phyloP scores from a whole-genome alignment of 2,888 invertebrate genomes.

The Hemaris fuciformis region DNA sequence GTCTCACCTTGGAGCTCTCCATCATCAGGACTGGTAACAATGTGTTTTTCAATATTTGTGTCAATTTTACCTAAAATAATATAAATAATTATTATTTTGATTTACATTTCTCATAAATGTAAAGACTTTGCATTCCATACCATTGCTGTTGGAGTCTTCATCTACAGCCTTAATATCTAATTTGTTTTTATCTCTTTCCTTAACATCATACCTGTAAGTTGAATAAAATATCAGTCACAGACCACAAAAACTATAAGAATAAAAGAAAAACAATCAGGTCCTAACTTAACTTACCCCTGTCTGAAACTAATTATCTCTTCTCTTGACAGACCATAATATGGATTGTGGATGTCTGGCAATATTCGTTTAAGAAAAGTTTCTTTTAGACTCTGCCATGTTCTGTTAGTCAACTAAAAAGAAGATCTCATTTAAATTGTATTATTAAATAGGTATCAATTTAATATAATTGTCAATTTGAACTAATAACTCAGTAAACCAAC shows the following conservation, averaged over 20 bases:
- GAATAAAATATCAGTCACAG: no score
- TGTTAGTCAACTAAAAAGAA: conserved; percentile 51
- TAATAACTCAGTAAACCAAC: no score
- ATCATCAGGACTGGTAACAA: conserved; percentile 43
- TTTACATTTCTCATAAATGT: conserved; percentile 8
- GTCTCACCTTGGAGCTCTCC: conserved; percentile 62
- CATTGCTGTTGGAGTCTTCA: conserved; percentile 45
- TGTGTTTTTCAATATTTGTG: conserved; percentile 37
- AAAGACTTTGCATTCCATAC: conserved; percentile 32
- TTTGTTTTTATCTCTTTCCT: conserved; percentile 48
- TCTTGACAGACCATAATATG: conserved; percentile 60
- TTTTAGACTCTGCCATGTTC: conserved; percentile 78
- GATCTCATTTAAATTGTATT: conserved; percentile 8
- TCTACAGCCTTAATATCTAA: conserved; percentile 46
- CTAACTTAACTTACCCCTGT: conserved; percentile 49
- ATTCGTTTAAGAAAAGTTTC: conserved; percentile 74
- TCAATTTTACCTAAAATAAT: conserved; percentile 40
- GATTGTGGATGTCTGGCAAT: conserved; percentile 70
- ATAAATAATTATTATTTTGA: conserved; percentile 7
- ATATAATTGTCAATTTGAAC: no score
- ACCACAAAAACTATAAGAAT: neutral
- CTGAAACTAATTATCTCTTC: conserved; percentile 64
- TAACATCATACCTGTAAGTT: conserved; percentile 56
- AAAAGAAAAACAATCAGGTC: neutral
- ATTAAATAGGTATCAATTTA: no score